Evolutionary conservation across 2,888 invertebrate genomes (phyloP), one percentile per base, ranked within the genome.

Genomic region (Camptogramma bilineatum): DNA sequence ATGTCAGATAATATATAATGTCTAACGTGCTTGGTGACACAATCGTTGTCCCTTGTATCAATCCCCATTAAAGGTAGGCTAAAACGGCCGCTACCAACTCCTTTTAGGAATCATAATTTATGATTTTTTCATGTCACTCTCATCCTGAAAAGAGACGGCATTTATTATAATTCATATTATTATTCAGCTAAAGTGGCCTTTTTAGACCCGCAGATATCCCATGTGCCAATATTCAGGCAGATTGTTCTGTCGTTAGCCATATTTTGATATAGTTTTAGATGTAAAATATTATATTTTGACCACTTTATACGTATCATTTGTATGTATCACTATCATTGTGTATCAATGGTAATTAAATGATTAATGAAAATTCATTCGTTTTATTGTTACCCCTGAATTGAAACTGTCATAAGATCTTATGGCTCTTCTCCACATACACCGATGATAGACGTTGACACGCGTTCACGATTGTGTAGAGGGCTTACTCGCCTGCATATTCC

Each of bases 311-410:
- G 78, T 76, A 80, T 86, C 86, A 84, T 70, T 84, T 86, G 84
- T 91, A 89, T 90, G 85, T 90, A 88, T 88, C 83, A 75, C 75
- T 83, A 84, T 86, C 81, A 87, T 86, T 88, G 82, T 85, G 78
- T 66, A 85, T 85, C 84, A 85, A 88, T 87, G 86, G 81, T 86
- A 91, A 91, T 91, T 91, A 92, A 91, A 73, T 84, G 79, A 87
- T 82, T 83, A 86, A 84, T 87, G 80, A 80, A 39, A 31, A 39
- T 47, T 19, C 16, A 9, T 48, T 48, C 7, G 47, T 47, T 55
- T 48, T 52, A 13, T 31, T 56, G 16, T n/a, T 48, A 17, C 5
- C 16, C 17, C 17, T 4, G n/a, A 17, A 3, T 39, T 13, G 3
- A 39, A 3, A 31, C 21, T 21, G 28, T 28, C 28, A 28, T 28